Evolutionary conservation across 2,113 vertebrate genomes (phyloP).

Genomic region (Gallinago jamesoni): DNA sequence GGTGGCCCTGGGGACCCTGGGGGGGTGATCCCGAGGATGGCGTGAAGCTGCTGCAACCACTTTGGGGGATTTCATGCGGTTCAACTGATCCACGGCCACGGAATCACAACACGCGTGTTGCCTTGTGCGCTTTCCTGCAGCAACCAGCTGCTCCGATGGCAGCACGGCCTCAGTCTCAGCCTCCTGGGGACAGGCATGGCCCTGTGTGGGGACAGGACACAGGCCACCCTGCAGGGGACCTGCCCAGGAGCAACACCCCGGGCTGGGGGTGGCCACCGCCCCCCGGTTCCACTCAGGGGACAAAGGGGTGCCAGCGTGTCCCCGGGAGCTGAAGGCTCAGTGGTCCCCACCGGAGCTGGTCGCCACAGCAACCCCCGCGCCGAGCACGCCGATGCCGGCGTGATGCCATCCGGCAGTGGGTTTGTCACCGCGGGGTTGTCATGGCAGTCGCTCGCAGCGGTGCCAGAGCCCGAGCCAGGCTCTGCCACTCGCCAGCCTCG

Average conservation of each 20-base stretch:
- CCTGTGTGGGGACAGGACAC: not conserved
- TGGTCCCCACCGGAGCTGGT: not conserved
- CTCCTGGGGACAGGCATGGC: not conserved
- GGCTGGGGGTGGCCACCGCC: not conserved
- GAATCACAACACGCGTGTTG: accelerated
- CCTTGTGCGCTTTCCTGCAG: not conserved
- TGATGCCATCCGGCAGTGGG: not conserved
- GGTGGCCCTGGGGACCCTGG: not conserved
- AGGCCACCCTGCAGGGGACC: not conserved
- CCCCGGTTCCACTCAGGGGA: not conserved
- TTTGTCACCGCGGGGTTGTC: slow-evolving; percentile 17
- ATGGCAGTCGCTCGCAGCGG: slow-evolving; percentile 1
- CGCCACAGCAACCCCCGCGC: slow-evolving; percentile 64
- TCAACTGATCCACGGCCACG: not conserved
- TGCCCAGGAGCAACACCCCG: not conserved
- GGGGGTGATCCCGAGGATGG: not conserved
- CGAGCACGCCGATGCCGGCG: not conserved
- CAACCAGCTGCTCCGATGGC: not conserved
- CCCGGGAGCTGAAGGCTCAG: not conserved
- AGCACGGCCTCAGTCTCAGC: accelerated
- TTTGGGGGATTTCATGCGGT: not conserved
- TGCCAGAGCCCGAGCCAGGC: not conserved
- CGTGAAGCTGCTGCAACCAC: not conserved
- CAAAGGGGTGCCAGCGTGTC: not conserved
- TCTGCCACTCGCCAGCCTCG: not conserved